Evolutionary conservation across 2,113 vertebrate genomes (phyloP), one percentile per base, ranked within the genome.

Genomic region (Centropristis striata): DNA sequence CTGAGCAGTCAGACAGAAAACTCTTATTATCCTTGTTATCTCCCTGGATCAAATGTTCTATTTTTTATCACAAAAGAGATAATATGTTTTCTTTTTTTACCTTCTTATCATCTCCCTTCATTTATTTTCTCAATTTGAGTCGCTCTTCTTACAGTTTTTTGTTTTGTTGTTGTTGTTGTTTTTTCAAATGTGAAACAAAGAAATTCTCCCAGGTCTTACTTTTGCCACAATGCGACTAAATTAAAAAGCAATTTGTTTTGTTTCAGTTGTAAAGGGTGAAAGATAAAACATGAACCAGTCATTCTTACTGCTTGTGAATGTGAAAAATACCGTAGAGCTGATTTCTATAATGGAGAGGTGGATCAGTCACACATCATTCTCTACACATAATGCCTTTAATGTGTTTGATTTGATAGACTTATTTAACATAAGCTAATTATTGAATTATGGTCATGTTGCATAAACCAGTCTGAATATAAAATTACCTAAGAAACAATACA

Each of bases 1-100:
- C 27, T 11, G 28, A 74, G 47, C 61, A 81, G 44, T 32, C 78
- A 74, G 27, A 75, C 59, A 71, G 28, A 84, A 67, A 67, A 65
- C 28, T 46, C 9, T 47, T 47, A 68, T 71, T 66, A 53, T 57
- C 44, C 8, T 11, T 66, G 18, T 28, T 75, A 63, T 74, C 66
- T 50, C 55, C 64, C 39, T 28, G 64, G 36, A 88, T 79, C 53
- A 70, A 70, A 60, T 72, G 51, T 27, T 46, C 3, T 44, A 5
- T 6, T 41, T 39, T 36, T 44, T 39, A 11, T 54, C 46, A 55
- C 12, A 23, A 27, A 23, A 54, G 2, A 63, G 10, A 37, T 54
- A 53, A 55, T 28, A 5, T 58, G 8, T 47, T 44, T 39, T 41
- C 49, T 58, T 41, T 25, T 44, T 54, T 63, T 20, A 9, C 15